A percentile compares a stretch with the other conserved stretches of the same genome.
phyloP scores from a whole-genome alignment of 2,888 invertebrate genomes.

The Pyrrhosoma nymphula region DNA sequence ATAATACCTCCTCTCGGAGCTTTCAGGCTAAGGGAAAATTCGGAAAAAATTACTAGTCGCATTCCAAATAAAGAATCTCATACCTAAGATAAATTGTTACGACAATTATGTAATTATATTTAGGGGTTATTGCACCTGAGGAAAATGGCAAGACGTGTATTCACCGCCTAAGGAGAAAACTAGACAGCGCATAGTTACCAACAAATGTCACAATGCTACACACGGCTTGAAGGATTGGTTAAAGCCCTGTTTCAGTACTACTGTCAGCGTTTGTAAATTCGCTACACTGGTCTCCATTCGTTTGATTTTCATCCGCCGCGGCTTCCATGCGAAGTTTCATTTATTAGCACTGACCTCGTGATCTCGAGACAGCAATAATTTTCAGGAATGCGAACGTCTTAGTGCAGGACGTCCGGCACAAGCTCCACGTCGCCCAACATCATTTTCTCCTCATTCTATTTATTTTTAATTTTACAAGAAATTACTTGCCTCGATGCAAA shows the following conservation, averaged over 20 bases:
- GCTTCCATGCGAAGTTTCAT: neutral
- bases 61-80: no score
- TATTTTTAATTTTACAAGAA: neutral
- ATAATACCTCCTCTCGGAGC: no score
- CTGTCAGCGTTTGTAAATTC: neutral
- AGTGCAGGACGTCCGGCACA: neutral
- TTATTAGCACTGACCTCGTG: slow-evolving; percentile 3
- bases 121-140: no score
- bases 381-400: slow-evolving; percentile 3
- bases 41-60: no score
- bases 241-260: neutral
- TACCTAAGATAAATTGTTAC: no score
- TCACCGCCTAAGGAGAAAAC: no score
- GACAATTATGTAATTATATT: no score
- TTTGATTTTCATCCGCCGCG: neutral
- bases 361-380: neutral
- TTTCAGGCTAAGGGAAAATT: no score
- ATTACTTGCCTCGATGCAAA: slow-evolving; percentile 18
- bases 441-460: neutral
- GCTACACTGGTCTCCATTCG: neutral
- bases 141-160: no score
- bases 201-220: neutral
- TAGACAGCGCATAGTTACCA: neutral
- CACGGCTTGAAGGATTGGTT: neutral
- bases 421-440: neutral